Percentiles rank a stretch among this genome's conserved stretches.
These are phyloP conservation scores for Gavia stellata DNA, from an alignment of 2,113 vertebrate species.

Conservation along the genomic window DNA sequence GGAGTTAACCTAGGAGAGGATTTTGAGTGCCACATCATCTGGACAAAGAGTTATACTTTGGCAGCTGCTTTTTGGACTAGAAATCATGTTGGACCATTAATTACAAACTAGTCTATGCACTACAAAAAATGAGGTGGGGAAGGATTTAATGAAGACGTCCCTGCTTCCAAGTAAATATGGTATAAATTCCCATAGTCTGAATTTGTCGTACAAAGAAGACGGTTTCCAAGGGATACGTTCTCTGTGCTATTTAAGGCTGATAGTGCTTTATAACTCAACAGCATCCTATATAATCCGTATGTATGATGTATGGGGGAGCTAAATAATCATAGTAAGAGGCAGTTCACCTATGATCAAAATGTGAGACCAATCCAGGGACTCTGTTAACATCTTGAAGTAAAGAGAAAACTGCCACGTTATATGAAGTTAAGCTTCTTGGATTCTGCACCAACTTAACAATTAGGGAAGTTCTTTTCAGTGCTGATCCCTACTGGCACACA, in stretches of 20 bases:
- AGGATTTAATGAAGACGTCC: background rate
- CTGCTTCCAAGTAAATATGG: background rate
- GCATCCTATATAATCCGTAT: background rate
- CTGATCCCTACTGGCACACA: background rate
- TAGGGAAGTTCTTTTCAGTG: background rate
- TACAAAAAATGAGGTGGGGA: background rate
- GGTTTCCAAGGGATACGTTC: background rate
- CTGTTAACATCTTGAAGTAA: background rate
- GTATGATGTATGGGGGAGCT: background rate
- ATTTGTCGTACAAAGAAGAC: background rate
- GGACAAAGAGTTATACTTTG: background rate
- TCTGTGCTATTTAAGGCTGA: constrained; percentile 5
- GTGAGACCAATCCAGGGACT: background rate
- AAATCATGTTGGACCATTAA: background rate
- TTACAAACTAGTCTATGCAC: background rate
- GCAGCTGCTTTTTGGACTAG: background rate
- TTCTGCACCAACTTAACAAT: background rate
- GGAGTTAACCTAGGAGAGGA: background rate
- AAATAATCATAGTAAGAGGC: background rate
- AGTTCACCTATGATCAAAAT: background rate
- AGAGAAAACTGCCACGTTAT: background rate
- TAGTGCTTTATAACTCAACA: background rate
- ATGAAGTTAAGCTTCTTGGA: background rate
- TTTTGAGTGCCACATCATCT: background rate
- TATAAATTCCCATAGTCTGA: background rate